Conservation (phyloP, 53 echinoderm and acorn worm species). For the Holothuria leucospilota region DNA sequence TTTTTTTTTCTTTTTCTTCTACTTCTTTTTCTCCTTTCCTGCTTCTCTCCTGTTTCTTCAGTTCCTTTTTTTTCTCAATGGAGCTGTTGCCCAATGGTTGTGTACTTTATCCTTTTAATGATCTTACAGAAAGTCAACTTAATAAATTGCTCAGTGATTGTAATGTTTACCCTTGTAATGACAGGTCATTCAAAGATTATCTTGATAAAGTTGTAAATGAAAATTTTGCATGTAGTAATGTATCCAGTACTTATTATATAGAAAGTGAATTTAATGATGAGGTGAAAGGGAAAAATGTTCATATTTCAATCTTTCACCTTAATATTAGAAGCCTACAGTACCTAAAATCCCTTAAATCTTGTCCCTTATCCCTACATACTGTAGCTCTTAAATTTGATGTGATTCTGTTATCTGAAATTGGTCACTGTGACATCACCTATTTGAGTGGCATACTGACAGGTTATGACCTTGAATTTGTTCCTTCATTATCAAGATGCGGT, state of each 20-base stretch:
- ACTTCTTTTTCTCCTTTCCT: neutral
- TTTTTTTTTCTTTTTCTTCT: too few relatives aligned
- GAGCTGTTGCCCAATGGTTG: too few relatives aligned
- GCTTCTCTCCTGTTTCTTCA: too few relatives aligned
- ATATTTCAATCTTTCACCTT: neutral
- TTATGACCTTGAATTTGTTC: conserved; percentile 3
- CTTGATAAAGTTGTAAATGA: neutral
- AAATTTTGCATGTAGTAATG: conserved; percentile 7
- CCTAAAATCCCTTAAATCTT: neutral
- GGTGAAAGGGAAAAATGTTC: neutral
- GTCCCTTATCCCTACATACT: neutral
- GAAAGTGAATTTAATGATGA: conserved; percentile 1
- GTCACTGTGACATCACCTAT: neutral
- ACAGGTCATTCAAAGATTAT: neutral
- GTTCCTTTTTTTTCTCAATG: too few relatives aligned
- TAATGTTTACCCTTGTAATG: neutral
- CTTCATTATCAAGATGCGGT: conserved; percentile 4
- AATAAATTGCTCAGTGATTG: too few relatives aligned
- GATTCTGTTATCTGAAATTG: conserved; percentile 14
- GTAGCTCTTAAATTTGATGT: neutral
- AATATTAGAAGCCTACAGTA: conserved; percentile 2
- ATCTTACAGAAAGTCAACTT: too few relatives aligned
- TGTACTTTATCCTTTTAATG: too few relatives aligned
- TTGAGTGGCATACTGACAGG: neutral
- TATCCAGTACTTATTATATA: neutral